Conservation (phyloP, 2,888 invertebrate species). For the Drosophila mimica region DNA sequence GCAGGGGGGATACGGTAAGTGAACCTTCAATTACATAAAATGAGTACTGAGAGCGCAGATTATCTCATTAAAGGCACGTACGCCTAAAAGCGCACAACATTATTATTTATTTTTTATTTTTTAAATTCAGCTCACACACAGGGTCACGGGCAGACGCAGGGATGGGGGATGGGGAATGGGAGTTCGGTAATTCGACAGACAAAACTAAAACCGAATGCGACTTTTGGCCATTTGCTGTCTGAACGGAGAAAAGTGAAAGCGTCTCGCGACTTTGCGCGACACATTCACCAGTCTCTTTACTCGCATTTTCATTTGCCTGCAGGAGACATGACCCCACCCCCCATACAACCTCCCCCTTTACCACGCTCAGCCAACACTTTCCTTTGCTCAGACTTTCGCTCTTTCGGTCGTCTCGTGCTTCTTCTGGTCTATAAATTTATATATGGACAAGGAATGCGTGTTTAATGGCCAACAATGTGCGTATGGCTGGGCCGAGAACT, state of each 20-base stretch:
- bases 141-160: neutral
- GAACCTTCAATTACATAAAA: conserved; percentile 79
- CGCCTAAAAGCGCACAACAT: conserved; percentile 41
- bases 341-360: too few relatives aligned
- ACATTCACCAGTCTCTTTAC: conserved; percentile 52
- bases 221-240: conserved; percentile 53
- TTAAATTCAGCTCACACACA: conserved; percentile 74
- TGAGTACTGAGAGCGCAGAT: conserved; percentile 74
- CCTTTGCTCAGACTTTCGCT: conserved; percentile 42
- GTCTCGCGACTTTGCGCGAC: conserved; percentile 65
- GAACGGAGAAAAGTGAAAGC: conserved; percentile 62
- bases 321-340: neutral
- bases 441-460: conserved; percentile 79
- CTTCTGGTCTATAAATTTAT: conserved; percentile 79
- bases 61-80: conserved; percentile 81
- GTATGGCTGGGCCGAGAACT: conserved; percentile 45
- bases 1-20: conserved; percentile 55
- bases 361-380: conserved; percentile 20
- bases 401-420: conserved; percentile 56
- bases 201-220: conserved; percentile 50
- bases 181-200: conserved; percentile 9
- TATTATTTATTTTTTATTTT: conserved; percentile 45
- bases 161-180: neutral
- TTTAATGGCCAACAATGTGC: conserved; percentile 82
- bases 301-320: conserved; percentile 35